These are phyloP conservation scores for human (Homo sapiens) DNA, from an alignment of 2,113 vertebrate species.

Conservation along the genomic window GRCh38 chr7:141453501-141454000, in stretches of 20 bases:
- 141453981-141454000: not conserved
- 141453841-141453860: not conserved
- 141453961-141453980: not conserved
- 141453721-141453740: not conserved
- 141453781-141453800: not conserved
- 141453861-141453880: not conserved
- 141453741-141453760: not conserved
- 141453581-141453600: accelerated
- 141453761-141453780: not conserved
- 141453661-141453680: not conserved
- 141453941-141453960: conserved; percentile 37
- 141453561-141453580: not conserved
- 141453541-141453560: not conserved
- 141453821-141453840: not conserved
- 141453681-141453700: not conserved
- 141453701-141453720: not conserved
- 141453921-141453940: not conserved
- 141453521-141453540: not conserved
- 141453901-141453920: not conserved
- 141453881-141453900: conserved; percentile 24
- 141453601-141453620: too few species aligned
- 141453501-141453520: not conserved
- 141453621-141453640: not conserved
- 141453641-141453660: not conserved
- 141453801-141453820: conserved; percentile 7